A percentile compares a stretch with the other conserved stretches of the same genome.
Conservation (phyloP, 2,888 invertebrate genomes). For the Drosophila pegasa region DNA sequence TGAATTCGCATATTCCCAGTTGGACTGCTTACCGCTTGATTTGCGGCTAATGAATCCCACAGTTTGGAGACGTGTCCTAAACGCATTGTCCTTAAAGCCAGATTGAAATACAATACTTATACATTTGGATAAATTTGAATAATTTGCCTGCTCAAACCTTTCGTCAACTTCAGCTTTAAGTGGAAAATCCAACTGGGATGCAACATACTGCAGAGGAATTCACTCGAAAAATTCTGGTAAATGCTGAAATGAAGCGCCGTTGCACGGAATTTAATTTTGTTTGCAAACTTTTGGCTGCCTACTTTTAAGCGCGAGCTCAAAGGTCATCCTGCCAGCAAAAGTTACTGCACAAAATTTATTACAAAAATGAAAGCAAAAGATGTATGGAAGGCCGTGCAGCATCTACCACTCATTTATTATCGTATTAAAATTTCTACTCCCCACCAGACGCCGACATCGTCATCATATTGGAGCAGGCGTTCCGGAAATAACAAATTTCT, state of each 20-base stretch:
- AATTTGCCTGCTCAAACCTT: background rate
- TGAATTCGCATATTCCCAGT: slow-evolving; percentile 69
- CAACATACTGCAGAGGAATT: background rate
- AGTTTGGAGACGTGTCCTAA: background rate
- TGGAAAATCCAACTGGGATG: background rate
- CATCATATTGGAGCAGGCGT: slow-evolving; percentile 51
- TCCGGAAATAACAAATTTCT: slow-evolving; percentile 81
- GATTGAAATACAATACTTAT: background rate
- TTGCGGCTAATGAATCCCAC: slow-evolving; percentile 31
- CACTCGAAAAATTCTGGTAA: background rate
- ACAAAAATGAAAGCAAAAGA: slow-evolving; percentile 21
- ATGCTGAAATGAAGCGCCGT: slow-evolving; percentile 1
- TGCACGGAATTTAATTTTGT: slow-evolving; percentile 43
- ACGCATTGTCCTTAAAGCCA: background rate
- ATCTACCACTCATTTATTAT: slow-evolving; percentile 63
- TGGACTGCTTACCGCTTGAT: slow-evolving; percentile 21
- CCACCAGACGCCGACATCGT: slow-evolving; percentile 9
- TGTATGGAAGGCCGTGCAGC: slow-evolving; percentile 21
- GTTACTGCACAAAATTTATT: slow-evolving; percentile 54
- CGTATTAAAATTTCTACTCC: slow-evolving; percentile 65
- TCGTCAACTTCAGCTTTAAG: background rate
- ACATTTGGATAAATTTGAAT: background rate
- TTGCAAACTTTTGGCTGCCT: slow-evolving; percentile 48
- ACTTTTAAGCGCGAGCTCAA: slow-evolving; percentile 39
- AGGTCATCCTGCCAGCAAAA: slow-evolving; percentile 50